Conservation (phyloP, 2,797 vertebrate species). For the Aulostomus chinensis region DNA sequence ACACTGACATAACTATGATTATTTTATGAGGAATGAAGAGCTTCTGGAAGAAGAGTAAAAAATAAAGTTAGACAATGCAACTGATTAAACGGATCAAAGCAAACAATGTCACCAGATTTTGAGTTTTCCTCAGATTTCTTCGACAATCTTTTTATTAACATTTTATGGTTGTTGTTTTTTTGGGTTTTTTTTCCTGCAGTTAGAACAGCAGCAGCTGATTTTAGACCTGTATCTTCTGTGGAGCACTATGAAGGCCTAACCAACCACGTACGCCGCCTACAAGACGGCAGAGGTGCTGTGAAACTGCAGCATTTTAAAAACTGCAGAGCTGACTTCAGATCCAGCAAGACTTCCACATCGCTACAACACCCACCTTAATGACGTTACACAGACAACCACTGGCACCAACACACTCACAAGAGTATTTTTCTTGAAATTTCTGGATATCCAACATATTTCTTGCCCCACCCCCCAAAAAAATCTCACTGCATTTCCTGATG, state of each 20-base stretch:
- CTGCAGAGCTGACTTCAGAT: conserved; percentile 32
- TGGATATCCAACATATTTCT: conserved; percentile 16
- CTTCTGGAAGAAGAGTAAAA: too few relatives aligned
- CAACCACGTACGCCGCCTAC: conserved; percentile 21
- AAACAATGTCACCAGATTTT: too few relatives aligned
- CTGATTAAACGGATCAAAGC: too few relatives aligned
- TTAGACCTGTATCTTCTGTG: conserved; percentile 10
- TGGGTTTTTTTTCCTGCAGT: too few relatives aligned
- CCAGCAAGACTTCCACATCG: conserved; percentile 10
- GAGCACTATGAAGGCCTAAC: conserved; percentile 15
- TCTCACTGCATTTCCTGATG: conserved; percentile 10
- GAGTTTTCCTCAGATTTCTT: neutral
- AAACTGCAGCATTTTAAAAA: conserved; percentile 22
- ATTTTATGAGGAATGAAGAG: too few relatives aligned
- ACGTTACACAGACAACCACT: conserved; percentile 30
- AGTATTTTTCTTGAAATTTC: neutral
- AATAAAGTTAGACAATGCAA: too few relatives aligned
- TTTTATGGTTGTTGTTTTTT: too few relatives aligned
- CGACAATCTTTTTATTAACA: too few relatives aligned
- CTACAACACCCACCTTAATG: conserved; percentile 35
- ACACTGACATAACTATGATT: too few relatives aligned
- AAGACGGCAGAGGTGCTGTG: conserved; percentile 21
- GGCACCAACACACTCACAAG: conserved; percentile 24
- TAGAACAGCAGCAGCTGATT: conserved; percentile 11
- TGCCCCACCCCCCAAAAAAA: neutral